Percentiles rank a stretch among this genome's conserved stretches.
phyloP scores from a whole-genome alignment of 2,888 invertebrate genomes.

The Eupithecia dodoneata region DNA sequence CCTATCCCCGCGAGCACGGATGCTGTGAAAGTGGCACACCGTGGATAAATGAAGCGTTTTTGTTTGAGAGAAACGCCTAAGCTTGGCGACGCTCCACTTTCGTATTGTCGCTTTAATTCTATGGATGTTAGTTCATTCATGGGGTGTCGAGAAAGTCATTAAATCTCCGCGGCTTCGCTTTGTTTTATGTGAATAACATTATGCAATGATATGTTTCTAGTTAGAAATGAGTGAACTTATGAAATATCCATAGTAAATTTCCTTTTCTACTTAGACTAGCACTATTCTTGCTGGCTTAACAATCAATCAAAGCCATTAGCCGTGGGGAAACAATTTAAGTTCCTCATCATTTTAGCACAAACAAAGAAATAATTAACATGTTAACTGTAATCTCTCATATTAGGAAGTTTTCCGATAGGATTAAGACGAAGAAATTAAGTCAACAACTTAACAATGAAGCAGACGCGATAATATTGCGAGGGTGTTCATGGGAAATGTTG shows the following conservation, averaged over 20 bases:
- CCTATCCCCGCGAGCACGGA: constrained; percentile 79
- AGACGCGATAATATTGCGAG: constrained; percentile 57
- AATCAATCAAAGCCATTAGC: neutral
- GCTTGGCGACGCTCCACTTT: constrained; percentile 77
- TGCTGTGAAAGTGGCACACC: constrained; percentile 83
- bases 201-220: constrained; percentile 17
- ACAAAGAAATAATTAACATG: constrained; percentile 22
- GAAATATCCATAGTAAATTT: neutral
- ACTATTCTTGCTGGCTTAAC: neutral
- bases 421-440: constrained; percentile 75
- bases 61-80: constrained; percentile 81
- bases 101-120: constrained; percentile 78
- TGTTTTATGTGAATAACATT: constrained; percentile 45
- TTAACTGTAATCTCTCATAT: constrained; percentile 54
- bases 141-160: constrained; percentile 64
- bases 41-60: constrained; percentile 83
- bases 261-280: neutral
- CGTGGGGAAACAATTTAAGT: neutral
- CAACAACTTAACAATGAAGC: constrained; percentile 76
- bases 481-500: constrained; percentile 50
- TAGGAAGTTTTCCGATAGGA: constrained; percentile 68
- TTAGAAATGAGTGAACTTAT: neutral
- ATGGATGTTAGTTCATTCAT: constrained; percentile 79
- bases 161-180: constrained; percentile 59
- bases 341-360: neutral